phyloP scores from a whole-genome alignment of 2,113 vertebrate species.

The Pampusana beccarii region DNA sequence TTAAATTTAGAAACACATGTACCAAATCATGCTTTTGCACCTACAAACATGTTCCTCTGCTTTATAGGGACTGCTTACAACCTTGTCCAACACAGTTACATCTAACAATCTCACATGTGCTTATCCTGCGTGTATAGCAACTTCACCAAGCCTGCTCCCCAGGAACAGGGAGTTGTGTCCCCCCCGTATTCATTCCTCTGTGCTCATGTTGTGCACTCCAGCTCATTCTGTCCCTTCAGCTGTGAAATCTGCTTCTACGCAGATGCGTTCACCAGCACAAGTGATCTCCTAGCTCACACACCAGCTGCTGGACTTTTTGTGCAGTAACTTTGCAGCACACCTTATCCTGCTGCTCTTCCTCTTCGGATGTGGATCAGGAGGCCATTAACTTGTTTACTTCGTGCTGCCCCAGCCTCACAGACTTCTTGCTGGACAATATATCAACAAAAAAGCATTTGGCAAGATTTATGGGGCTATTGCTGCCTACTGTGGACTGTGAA shows the following conservation, averaged over 20 bases:
- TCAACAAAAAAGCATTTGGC: slow-evolving; percentile 63
- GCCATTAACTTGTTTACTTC: slow-evolving; percentile 24
- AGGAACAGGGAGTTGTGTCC: neutral
- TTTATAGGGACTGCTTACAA: neutral
- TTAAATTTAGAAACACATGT: neutral
- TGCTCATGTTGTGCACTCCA: neutral
- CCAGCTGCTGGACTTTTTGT: neutral
- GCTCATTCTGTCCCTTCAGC: neutral
- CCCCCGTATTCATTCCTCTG: neutral
- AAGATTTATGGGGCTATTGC: slow-evolving; percentile 73
- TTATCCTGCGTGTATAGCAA: neutral
- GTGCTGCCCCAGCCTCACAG: slow-evolving; percentile 3
- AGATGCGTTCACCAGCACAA: neutral
- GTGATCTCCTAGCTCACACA: neutral
- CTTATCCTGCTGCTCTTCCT: neutral
- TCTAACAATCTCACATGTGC: fast-evolving
- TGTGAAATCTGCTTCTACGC: neutral
- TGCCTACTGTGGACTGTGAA: slow-evolving; percentile 54
- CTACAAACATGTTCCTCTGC: neutral
- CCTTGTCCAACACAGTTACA: neutral
- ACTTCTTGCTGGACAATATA: slow-evolving; percentile 59
- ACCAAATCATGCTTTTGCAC: neutral
- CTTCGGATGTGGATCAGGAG: neutral
- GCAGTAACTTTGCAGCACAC: neutral
- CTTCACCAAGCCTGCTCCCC: neutral